Conservation (phyloP, 1,140 invertebrate genomes). For the honey bee (Apis mellifera) region DNA sequence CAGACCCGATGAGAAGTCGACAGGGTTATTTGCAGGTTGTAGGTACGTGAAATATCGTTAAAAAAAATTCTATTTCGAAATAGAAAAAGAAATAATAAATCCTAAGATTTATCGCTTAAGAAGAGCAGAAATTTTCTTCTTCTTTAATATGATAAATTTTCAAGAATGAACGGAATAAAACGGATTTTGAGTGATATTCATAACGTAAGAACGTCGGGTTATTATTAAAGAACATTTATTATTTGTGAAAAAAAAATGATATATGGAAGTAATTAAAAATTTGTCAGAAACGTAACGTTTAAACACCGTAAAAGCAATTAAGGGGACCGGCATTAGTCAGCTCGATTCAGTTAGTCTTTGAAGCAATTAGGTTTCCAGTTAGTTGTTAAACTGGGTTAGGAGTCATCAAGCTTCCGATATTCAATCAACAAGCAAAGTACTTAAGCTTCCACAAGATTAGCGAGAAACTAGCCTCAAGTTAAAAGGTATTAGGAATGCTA, state of each 20-base stretch:
- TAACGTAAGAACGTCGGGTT: too few relatives aligned
- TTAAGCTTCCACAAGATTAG: conserved; percentile 12
- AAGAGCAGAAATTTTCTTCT: too few relatives aligned
- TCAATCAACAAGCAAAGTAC: conserved; percentile 13
- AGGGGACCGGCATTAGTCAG: background rate
- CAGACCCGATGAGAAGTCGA: conserved; percentile 91
- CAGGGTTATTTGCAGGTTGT: conserved; percentile 94
- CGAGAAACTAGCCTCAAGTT: background rate
- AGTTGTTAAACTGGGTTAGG: conserved; percentile 29
- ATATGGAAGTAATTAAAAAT: too few relatives aligned
- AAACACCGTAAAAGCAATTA: background rate
- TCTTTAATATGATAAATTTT: too few relatives aligned
- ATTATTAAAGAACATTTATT: background rate
- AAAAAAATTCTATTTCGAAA: background rate
- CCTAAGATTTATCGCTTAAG: too few relatives aligned
- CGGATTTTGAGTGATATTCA: too few relatives aligned
- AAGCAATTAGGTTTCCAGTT: conserved; percentile 7
- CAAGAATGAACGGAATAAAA: too few relatives aligned
- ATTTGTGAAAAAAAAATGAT: background rate
- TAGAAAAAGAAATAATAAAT: too few relatives aligned
- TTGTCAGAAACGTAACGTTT: background rate
- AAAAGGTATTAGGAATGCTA: background rate
- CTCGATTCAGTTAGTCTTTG: conserved; percentile 17
- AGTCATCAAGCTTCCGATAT: conserved; percentile 17
- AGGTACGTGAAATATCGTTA: conserved; percentile 81